Percentiles rank a stretch among this genome's conserved stretches.
These are phyloP conservation scores for Fragum sueziense DNA, from an alignment of 2,888 invertebrate genomes.

Conservation along the genomic window DNA sequence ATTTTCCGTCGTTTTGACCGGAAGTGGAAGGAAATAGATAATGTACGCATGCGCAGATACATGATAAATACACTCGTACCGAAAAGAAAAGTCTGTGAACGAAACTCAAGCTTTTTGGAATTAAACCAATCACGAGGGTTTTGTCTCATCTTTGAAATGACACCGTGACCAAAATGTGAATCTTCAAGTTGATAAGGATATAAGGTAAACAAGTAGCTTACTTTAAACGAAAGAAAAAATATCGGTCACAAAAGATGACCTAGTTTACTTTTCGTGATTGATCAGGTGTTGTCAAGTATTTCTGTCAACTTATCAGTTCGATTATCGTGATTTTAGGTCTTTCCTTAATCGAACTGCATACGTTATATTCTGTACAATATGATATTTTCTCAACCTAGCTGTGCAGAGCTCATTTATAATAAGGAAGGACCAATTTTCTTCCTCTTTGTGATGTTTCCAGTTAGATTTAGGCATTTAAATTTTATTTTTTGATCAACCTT, in stretches of 20 bases:
- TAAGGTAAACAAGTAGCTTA: not conserved
- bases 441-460: not conserved
- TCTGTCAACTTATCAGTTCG: no score
- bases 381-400: not conserved
- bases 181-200: not conserved
- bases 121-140: not conserved
- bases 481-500: no score
- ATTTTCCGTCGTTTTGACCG: not conserved
- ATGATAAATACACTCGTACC: conserved; percentile 21
- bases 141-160: not conserved
- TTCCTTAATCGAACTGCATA: no score
- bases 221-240: conserved; percentile 18
- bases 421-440: not conserved
- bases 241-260: conserved; percentile 50
- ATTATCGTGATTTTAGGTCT: no score
- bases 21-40: conserved; percentile 9
- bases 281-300: conserved; percentile 4
- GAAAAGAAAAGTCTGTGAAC: not conserved
- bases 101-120: not conserved
- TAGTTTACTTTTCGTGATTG: conserved; percentile 14
- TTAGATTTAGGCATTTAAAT: no score
- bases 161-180: not conserved
- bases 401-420: not conserved
- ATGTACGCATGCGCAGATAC: conserved; percentile 50
- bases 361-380: not conserved